Evolutionary conservation across 2,797 vertebrate species (phyloP), one percentile per base, ranked within the genome.

Genomic region (Epinephelus coioides): DNA sequence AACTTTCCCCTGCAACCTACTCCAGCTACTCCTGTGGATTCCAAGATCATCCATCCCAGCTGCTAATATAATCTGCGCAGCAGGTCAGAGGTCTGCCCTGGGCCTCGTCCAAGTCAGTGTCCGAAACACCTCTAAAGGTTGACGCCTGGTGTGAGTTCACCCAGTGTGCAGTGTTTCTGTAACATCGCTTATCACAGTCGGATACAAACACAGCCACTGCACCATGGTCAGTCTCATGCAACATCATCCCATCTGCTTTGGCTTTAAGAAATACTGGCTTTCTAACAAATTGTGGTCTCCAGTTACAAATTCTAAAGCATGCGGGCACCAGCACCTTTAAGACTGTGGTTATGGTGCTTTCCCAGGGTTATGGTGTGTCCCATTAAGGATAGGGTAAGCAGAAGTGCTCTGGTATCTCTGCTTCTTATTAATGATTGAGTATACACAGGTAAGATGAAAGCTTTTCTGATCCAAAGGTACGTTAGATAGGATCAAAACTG

Each of bases 61-160:
- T 69, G 69, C 43, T 72, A 61, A 79, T 40, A 67, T 50, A 59
- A 75, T 82, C 72, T 70, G 55, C 46, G 3, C 61, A 68, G 72
- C 62, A 66, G 71, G 67, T 79, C 57, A 65, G 49, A 44, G 62
- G 62, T 81, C 49, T 53, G 63, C 54, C 12, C 57, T 40, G 53
- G 49, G 62, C 61, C 43, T 62, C 57, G 54, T 79, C 69, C 44
- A 53, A 76, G 47, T 34, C 76, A 46, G n/a, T 67, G 66, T 82
- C 62, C 13, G 5, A 79, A 68, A 71, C 51, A 18, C 54, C 62
- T 67, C 47, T 76, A 23, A 56, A 76, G 53, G 54, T 73, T 72
- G 40, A 76, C 1, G 19, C 67, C 71, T 60, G 43, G 21, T 47
- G 51, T 30, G 59, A 77, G 34, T 64, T 78, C 51, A 74, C 30